Base-by-base conservation (phyloP, 2,797 vertebrate genomes). In the Platalea minor region DNA sequence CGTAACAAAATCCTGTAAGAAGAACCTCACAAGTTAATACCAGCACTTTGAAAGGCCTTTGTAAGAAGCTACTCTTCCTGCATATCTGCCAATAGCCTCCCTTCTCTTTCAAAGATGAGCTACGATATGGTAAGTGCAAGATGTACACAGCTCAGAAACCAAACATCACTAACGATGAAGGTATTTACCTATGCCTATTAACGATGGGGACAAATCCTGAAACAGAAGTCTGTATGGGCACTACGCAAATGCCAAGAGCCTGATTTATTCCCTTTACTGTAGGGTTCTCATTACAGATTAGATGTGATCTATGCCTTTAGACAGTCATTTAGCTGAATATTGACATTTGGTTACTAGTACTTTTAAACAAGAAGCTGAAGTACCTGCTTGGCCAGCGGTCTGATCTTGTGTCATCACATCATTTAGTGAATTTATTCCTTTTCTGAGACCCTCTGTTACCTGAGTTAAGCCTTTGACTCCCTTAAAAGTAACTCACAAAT, bases 1-100 rank as follows among this genome's bases (percentile, higher is more conserved):
- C 99, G 86, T 99, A 99, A 99, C 99, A 99, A 98, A 99, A 99
- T 91, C 99, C 99, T 99, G 96, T 2, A 98, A 96, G 43, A 96
- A 86, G 86, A 92, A 94, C 51, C 57, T 90, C 26, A 64, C 12
- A 57, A 65, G 67, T 95, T 77, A 96, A 80, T 2, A 56, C 7
- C 78, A 89, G 67, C 69, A 91, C 39, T 84, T 90, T 7, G 59
- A 63, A 76, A 90, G 7, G 37, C 29, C 45, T 41, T 26, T 54
- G 4, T 19, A 67, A 89, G 57, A 75, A 74, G 46, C 33, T 53
- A 7, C 19, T 77, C 28, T 45, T 70, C 46, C 83, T 68, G 11
- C 20, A 10, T 5, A n/a, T 26, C 69, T 95, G 84, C 61, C 59
- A 77, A 64, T 2, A 76, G 33, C 17, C 24, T 77, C 41, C 29